Conservation (phyloP, 2,888 invertebrate genomes). For the Rugalucina vietnamica region DNA sequence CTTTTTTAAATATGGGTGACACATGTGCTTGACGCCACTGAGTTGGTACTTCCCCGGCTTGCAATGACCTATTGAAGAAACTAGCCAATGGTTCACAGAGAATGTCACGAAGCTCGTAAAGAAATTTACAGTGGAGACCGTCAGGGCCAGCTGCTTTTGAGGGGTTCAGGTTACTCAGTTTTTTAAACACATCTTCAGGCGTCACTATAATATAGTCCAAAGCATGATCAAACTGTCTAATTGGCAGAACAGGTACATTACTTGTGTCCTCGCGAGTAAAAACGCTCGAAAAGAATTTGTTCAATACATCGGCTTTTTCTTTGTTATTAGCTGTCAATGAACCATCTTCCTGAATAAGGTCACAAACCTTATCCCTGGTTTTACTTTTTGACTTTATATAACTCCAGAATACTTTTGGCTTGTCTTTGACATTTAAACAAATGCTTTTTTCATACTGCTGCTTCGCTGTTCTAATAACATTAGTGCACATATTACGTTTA, state of each 20-base stretch:
- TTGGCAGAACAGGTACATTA: background rate
- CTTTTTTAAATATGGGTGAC: background rate
- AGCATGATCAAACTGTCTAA: too few relatives aligned
- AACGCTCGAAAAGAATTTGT: background rate
- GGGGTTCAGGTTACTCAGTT: too few relatives aligned
- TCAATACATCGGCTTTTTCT: background rate
- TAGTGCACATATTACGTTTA: background rate
- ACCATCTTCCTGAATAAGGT: background rate
- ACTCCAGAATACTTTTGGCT: background rate
- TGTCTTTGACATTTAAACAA: background rate
- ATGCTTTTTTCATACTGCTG: background rate
- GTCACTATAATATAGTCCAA: too few relatives aligned
- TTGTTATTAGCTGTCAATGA: constrained; percentile 31
- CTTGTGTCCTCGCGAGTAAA: background rate
- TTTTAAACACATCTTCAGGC: too few relatives aligned
- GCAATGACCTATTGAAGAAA: constrained; percentile 5
- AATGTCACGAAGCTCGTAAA: background rate
- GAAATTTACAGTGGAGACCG: background rate
- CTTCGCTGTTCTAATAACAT: background rate
- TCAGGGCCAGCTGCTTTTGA: too few relatives aligned
- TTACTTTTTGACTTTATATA: background rate
- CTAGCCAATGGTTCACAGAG: background rate
- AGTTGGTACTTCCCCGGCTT: background rate
- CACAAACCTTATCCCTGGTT: background rate
- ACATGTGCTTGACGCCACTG: background rate